Conservation (phyloP, 64 coral and sea anemone species). For the Pachyseris speciosa region DNA sequence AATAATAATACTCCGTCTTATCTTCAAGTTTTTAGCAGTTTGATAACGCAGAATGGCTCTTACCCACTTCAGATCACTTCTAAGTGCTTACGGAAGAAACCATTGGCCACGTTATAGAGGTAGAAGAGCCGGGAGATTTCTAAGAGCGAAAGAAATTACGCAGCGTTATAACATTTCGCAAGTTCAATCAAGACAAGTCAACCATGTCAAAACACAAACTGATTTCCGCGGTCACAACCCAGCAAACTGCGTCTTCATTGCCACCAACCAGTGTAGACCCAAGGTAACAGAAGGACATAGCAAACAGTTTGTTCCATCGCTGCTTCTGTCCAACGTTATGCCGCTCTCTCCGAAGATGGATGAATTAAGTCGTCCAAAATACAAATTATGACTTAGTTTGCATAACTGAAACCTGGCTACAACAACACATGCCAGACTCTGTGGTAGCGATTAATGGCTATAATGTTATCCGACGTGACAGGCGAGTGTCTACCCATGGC, state of each 20-base stretch:
- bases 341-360: background rate
- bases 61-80: constrained; percentile 3
- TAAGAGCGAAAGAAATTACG: constrained; percentile 38
- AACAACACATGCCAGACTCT: constrained; percentile 15
- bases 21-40: constrained; percentile 18
- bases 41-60: background rate
- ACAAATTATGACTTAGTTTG: constrained; percentile 4
- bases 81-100: constrained; percentile 15
- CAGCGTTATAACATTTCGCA: background rate
- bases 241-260: no score
- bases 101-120: constrained; percentile 56
- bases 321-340: background rate
- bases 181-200: background rate
- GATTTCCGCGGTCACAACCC: background rate
- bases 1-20: constrained; percentile 1
- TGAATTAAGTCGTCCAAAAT: no score
- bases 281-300: background rate
- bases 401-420: constrained; percentile 13
- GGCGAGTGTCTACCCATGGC: constrained; percentile 51
- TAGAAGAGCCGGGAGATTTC: constrained; percentile 55
- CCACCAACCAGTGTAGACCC: no score
- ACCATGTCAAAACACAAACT: background rate
- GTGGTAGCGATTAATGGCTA: constrained; percentile 25
- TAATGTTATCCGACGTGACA: constrained; percentile 50
- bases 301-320: background rate